A percentile compares a stretch with the other conserved stretches of the same genome.
Evolutionary conservation across 2,888 invertebrate species (phyloP).

Genomic region (Exephanes ischioxanthus): DNA sequence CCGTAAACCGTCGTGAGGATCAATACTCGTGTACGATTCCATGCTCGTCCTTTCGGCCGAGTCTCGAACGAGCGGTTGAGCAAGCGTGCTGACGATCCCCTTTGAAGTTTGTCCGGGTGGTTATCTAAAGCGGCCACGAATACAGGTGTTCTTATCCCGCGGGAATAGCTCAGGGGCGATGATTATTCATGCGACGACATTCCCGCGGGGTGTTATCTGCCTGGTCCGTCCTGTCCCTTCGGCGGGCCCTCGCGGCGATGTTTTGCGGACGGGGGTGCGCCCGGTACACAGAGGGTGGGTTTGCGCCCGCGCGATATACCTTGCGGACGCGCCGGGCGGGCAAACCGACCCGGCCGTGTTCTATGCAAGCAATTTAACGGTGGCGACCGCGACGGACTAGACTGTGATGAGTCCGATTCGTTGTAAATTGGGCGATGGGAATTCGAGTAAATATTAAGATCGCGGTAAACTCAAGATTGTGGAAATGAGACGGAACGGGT

Average conservation of each 20-base stretch:
- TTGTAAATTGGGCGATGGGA: background rate
- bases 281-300: slow-evolving; percentile 41
- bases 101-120: slow-evolving; percentile 25
- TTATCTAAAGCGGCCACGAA: slow-evolving; percentile 19
- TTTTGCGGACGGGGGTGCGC: slow-evolving; percentile 31
- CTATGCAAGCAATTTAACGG: slow-evolving; percentile 75
- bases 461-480: too few species aligned
- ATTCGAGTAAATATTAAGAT: too few species aligned
- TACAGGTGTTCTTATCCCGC: slow-evolving; percentile 47
- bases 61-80: slow-evolving; percentile 29
- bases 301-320: slow-evolving; percentile 52
- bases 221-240: slow-evolving; percentile 21
- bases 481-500: too few species aligned
- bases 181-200: slow-evolving; percentile 74
- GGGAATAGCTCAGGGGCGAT: slow-evolving; percentile 63
- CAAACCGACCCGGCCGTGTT: slow-evolving; percentile 64
- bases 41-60: background rate
- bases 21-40: slow-evolving; percentile 17
- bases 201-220: slow-evolving; percentile 69
- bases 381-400: slow-evolving; percentile 40
- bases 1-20: background rate
- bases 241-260: background rate
- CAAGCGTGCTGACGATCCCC: slow-evolving; percentile 22
- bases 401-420: background rate
- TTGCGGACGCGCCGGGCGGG: slow-evolving; percentile 20